Conservation (phyloP, 2,113 vertebrate genomes). For the Salvelinus namaycush region DNA sequence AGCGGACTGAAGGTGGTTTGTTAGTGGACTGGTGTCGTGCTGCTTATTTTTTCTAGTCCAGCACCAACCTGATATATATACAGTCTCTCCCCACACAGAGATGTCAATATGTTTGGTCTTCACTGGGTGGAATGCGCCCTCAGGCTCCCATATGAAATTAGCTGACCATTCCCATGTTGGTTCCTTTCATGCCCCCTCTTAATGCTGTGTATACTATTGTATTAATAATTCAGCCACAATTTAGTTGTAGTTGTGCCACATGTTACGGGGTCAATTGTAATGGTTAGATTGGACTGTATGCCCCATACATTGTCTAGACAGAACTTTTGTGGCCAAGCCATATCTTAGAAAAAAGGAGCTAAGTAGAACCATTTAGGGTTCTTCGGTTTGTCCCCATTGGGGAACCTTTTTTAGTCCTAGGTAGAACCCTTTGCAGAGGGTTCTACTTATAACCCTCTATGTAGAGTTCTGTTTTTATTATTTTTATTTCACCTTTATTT, state of each 20-base stretch:
- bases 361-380: no score
- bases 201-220: conserved; percentile 62
- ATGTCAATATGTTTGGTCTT: conserved; percentile 76
- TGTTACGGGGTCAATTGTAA: conserved; percentile 70
- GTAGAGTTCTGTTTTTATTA: no score
- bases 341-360: no score
- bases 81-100: conserved; percentile 59
- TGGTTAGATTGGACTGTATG: conserved; percentile 25
- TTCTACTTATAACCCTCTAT: no score
- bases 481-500: no score
- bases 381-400: no score
- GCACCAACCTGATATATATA: conserved; percentile 52
- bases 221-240: conserved; percentile 76
- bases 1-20: conserved; percentile 5
- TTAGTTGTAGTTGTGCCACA: conserved; percentile 68
- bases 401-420: no score
- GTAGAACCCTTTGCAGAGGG: no score
- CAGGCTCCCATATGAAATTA: conserved; percentile 74
- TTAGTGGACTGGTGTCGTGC: conserved; percentile 15
- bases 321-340: neutral
- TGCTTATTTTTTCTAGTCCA: conserved; percentile 37
- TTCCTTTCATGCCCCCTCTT: conserved; percentile 73
- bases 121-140: conserved; percentile 73
- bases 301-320: conserved; percentile 22
- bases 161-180: conserved; percentile 71